A percentile compares a stretch with the other conserved stretches of the same genome.
phyloP scores from a whole-genome alignment of 2,113 vertebrate genomes.

The Apaloderma vittatum region DNA sequence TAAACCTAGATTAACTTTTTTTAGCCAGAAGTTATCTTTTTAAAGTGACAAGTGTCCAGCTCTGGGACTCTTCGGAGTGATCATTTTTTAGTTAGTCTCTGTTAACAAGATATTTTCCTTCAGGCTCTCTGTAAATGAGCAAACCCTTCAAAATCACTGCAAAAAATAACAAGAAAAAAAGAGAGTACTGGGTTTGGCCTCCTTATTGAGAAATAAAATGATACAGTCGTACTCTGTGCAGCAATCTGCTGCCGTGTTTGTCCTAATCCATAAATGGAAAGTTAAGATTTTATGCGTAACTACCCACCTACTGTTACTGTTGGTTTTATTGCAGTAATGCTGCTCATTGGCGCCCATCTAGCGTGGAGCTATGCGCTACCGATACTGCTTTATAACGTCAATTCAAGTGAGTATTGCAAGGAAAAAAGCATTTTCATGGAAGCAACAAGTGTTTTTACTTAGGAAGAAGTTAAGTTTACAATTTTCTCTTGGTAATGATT shows the following conservation, averaged over 20 bases:
- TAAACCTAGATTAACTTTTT: neutral
- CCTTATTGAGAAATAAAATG: neutral
- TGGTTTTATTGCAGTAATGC: constrained; percentile 51
- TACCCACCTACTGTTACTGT: neutral
- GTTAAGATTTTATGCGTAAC: neutral
- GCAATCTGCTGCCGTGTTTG: neutral
- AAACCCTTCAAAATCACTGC: neutral
- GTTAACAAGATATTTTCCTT: neutral
- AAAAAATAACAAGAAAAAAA: neutral
- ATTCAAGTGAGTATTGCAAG: constrained; percentile 52
- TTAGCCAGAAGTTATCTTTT: neutral
- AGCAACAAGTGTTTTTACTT: neutral
- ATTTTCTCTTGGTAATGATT: neutral
- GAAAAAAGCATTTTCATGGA: neutral
- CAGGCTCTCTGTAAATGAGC: neutral
- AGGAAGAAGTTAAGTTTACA: neutral
- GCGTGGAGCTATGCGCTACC: neutral
- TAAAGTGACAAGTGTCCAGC: neutral
- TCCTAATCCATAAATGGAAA: neutral
- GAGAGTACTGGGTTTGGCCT: neutral
- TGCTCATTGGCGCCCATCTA: neutral
- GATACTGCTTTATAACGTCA: neutral
- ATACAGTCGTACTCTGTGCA: neutral
- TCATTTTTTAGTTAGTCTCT: neutral
- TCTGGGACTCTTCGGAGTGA: neutral